A percentile compares a stretch with the other conserved stretches of the same genome.
Conservation (phyloP, 2,113 vertebrate species). For the Dicerorhinus sumatrensis region DNA sequence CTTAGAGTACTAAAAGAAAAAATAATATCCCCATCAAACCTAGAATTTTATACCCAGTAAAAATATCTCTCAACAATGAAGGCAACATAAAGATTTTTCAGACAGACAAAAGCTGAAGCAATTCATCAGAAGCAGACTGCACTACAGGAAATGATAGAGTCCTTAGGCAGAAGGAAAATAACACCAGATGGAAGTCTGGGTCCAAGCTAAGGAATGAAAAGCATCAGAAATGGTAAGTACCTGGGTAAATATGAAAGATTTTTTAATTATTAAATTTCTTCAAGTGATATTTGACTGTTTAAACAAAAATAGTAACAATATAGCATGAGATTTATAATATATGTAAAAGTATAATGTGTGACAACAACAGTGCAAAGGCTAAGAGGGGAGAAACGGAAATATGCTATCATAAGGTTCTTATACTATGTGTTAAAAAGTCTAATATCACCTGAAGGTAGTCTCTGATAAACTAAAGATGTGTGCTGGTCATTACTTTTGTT, state of each 20-base stretch:
- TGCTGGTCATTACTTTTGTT: neutral
- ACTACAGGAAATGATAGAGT: neutral
- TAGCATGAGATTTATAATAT: neutral
- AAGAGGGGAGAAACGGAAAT: neutral
- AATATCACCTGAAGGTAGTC: neutral
- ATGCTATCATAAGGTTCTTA: neutral
- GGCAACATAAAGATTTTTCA: neutral
- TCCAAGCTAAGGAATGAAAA: neutral
- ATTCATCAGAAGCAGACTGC: neutral
- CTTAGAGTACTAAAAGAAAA: neutral
- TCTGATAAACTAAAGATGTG: neutral
- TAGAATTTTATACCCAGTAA: neutral
- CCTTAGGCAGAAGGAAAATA: neutral
- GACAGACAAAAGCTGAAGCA: neutral
- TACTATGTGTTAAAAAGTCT: neutral
- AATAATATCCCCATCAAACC: neutral
- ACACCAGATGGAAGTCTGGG: neutral
- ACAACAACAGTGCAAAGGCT: neutral
- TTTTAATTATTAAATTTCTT: neutral
- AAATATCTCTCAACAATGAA: neutral
- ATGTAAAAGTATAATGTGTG: neutral
- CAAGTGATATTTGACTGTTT: neutral
- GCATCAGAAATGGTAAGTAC: neutral
- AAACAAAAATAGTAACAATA: neutral
- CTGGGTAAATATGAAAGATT: neutral